Base-by-base conservation (phyloP, 2,113 vertebrate species). In the Anolis carolinensis region DNA sequence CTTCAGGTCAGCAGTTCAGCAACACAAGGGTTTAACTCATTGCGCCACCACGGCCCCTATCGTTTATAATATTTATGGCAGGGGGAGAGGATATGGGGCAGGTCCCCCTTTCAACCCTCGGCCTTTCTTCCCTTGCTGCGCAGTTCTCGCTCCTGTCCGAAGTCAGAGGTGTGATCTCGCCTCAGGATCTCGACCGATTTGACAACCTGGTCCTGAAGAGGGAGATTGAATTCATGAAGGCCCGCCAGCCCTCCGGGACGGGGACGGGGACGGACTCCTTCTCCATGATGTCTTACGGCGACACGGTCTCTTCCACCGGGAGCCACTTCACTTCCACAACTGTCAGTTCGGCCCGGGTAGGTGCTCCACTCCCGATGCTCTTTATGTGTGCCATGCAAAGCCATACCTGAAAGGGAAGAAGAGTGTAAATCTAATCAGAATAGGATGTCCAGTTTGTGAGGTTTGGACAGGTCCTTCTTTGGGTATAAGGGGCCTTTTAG, bases 131-230 rank as follows among this genome's bases (percentile, higher is more conserved):
- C 74, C 88, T 83, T 65, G 89, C 23, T 70, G 44, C 77, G 13
- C 96, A 99, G 98, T 99, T 99, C 94, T 98, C 98, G 0, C 96
- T 99, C 86, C 95, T 99, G 62, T 98, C 98, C 0, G 98, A 99
- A 92, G 97, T 99, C 85, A 94, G 98, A 82, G 96, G 97, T 0
- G 93, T 97, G 81, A 97, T 99, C 88, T 95, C 95, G 62, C 97
- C 98, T 0, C 98, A 98, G 90, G 98, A 99, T 91, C 95, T 99
- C 84, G 98, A 98, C 91, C 95, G 95, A 77, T 99, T 99, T 0
- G 98, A 99, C 72, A 97, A 96, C 80, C 93, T 99, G 96, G 98
- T 99, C 82, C 95, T 99, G 83, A 97, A 97, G 73, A 96, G 97
- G 7, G 98, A 99, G 94, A 99, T 99, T 0, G 98, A 99, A 93